Evolutionary conservation across 1,140 invertebrate genomes (phyloP).

Genomic region (Chelonus insularis): DNA sequence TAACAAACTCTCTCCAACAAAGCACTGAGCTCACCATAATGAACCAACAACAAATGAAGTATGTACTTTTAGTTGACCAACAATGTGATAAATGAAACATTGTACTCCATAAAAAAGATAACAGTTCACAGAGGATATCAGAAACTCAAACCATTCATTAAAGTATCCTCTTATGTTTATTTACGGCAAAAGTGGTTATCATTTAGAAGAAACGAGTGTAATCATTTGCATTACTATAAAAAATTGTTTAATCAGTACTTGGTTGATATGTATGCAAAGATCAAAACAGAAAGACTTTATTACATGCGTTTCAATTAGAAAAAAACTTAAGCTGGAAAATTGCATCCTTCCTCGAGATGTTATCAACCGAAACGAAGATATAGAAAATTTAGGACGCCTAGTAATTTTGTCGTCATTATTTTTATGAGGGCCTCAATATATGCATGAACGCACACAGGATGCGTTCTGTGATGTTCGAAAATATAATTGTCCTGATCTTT

Average conservation of each 20-base stretch:
- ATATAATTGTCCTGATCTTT: conserved; percentile 52
- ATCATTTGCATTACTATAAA: conserved; percentile 36
- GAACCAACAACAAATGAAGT: too few relatives aligned
- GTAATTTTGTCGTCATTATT: conserved; percentile 48
- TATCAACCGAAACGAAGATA: conserved; percentile 32
- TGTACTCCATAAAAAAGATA: too few relatives aligned
- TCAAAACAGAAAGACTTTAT: conserved; percentile 41
- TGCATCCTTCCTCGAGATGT: conserved; percentile 1
- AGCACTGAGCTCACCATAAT: too few relatives aligned
- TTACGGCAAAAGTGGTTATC: too few relatives aligned
- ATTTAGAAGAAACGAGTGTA: conserved; percentile 31
- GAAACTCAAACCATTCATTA: too few relatives aligned
- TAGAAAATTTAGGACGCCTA: conserved; percentile 23
- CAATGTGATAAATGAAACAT: too few relatives aligned
- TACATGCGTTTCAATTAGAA: conserved; percentile 37
- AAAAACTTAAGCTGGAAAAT: neutral
- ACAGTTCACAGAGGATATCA: too few relatives aligned
- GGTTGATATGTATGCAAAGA: conserved; percentile 50
- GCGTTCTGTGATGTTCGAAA: conserved; percentile 50
- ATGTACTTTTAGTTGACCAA: too few relatives aligned
- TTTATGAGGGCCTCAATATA: conserved; percentile 48
- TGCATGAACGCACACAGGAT: conserved; percentile 55
- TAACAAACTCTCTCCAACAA: too few relatives aligned
- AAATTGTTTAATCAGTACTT: conserved; percentile 42
- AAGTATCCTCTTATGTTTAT: too few relatives aligned